Conservation (phyloP, 2,113 vertebrate genomes). For the Neolamprologus brichardi region DNA sequence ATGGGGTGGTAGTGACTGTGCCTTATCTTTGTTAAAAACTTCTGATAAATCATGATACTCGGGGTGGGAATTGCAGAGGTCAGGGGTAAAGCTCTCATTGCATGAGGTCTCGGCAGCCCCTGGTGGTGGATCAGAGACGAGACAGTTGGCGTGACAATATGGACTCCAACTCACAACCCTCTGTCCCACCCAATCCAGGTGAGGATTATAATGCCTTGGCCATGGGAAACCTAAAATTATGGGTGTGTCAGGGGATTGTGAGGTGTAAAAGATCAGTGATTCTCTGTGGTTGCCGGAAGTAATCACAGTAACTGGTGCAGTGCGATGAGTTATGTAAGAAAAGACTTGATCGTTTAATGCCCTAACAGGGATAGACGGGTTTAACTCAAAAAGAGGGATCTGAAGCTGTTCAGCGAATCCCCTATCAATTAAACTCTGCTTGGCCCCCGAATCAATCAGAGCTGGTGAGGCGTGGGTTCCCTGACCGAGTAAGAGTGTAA, state of each 20-base stretch:
- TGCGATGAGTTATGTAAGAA: neutral
- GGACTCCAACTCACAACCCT: neutral
- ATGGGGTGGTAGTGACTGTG: neutral
- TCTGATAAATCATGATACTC: neutral
- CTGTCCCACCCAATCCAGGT: neutral
- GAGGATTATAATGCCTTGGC: neutral
- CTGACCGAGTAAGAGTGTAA: neutral
- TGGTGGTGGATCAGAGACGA: neutral
- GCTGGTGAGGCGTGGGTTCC: neutral
- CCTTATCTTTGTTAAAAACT: neutral
- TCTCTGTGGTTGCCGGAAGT: neutral
- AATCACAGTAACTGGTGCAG: neutral
- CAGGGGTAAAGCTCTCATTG: neutral
- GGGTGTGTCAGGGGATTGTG: neutral
- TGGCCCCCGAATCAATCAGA: neutral
- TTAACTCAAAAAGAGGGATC: neutral
- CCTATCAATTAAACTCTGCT: neutral
- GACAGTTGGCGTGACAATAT: neutral
- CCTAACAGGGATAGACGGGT: neutral
- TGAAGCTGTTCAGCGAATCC: neutral
- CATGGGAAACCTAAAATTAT: neutral
- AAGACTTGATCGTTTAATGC: neutral
- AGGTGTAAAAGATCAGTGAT: neutral
- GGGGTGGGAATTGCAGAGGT: neutral
- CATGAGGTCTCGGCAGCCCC: neutral